Evolutionary conservation across 1,140 invertebrate genomes (phyloP), one percentile per base, ranked within the genome.

Genomic region (Drosophila santomea): DNA sequence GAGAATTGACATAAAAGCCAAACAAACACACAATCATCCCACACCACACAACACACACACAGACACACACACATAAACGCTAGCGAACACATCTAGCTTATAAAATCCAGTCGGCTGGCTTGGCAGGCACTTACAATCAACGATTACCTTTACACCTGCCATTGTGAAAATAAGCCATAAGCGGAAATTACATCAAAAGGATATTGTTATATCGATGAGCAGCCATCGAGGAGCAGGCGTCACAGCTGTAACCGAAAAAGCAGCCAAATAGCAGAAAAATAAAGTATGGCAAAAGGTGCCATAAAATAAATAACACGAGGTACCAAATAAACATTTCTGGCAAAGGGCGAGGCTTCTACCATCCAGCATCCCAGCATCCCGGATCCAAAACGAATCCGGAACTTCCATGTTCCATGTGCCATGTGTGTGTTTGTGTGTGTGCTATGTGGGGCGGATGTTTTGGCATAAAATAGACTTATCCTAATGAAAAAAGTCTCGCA

Each of bases 101-200:
- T 79, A 88, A 88, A 88, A 88, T 83, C 79, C 76, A 69, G 62
- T 48, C 64, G 74, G 79, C 58, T 76, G 64, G 25, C 60, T 72
- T 83, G 73, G 61, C 83, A 89, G 80, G 85, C 84, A 84, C 79
- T 89, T 83, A 89, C 84, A 89, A 89, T 89, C 84, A 89, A 84
- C 84, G 84, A 89, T 89, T 89, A 89, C 84, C 84, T 89, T 89
- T 89, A 89, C 84, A 89, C 84, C 84, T 89, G 84, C 85, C 84
- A 89, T 89, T 89, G 81, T 89, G 84, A 84, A 89, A 89, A 89
- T 89, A 89, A 89, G 84, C 84, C 84, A 89, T 89, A 89, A 89
- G 84, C 84, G 84, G 84, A 89, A 89, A 89, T 89, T 88, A 89
- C 84, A 89, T 89, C 84, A 89, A 89, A 88, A 89, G 84, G 84